Base-by-base conservation (phyloP, 2,888 invertebrate genomes). In the Tenthredo livida region DNA sequence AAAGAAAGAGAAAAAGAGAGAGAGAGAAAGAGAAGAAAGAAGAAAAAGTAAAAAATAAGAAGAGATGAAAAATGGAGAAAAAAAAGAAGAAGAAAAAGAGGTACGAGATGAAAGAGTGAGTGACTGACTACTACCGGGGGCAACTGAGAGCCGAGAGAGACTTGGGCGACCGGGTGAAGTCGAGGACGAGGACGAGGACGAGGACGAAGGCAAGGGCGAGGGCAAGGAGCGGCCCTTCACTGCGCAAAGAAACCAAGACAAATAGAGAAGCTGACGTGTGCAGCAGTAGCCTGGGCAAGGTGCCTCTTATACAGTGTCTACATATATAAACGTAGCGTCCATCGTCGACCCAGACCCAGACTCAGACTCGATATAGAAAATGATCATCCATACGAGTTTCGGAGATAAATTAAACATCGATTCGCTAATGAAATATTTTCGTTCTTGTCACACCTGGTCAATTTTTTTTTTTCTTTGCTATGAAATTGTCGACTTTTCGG, bases 1-100 rank as follows among this genome's bases (percentile, higher is more conserved):
- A 67, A 67, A 80, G 70, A 72, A 83, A 85, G 72, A n/a, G 58
- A 33, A 67, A 84, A 17, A 67, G 72, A 80, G 70, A 72, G 80
- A 85, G 72, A n/a, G 58, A 33, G 72, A 84, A 17, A 73, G 17
- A 25, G 25, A 40, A 33, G 65, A 72, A 83, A 85, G 43, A 21
- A 72, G 40, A 72, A 43, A 21, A 72, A 43, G 43, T 50, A 7
- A 9, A 70, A 15, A 70, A 70, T 47, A 15, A 47, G 47, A 47
- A 47, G 47, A 47, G 15, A 47, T 3, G 47, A 47, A 47, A 47
- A 47, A 47, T 47, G 47, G 15, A 47, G 12, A 37, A n/a, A 29
- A 29, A 72, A 37, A 40, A 72, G 10, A 43, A 43, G 0, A 72
- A 12, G 21, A 43, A 72, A 40, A 72, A 43, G 12, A 72, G 72